phyloP scores from a whole-genome alignment of 2,113 vertebrate species.

The Paracanthobrama guichenoti region DNA sequence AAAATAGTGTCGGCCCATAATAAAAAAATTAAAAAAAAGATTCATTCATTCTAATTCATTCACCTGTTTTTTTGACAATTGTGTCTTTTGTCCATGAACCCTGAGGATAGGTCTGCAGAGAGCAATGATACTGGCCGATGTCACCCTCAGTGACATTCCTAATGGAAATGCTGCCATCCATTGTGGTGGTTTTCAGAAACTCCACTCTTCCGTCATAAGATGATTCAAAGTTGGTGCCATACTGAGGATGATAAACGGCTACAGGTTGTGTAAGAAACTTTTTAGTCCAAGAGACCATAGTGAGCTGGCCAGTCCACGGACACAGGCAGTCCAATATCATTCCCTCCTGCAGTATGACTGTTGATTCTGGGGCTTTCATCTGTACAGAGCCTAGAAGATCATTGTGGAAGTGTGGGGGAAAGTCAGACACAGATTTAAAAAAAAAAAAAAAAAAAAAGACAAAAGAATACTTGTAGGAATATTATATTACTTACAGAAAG shows the following conservation, averaged over 20 bases:
- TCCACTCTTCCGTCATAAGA: slow-evolving; percentile 70
- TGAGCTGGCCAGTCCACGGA: slow-evolving; percentile 67
- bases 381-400: slow-evolving; percentile 58
- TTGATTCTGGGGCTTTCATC: slow-evolving; percentile 64
- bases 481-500: background rate
- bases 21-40: no score
- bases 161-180: slow-evolving; percentile 77
- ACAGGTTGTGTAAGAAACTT: slow-evolving; percentile 58
- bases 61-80: slow-evolving; percentile 64
- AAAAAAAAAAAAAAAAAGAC: background rate
- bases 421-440: background rate
- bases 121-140: slow-evolving; percentile 76
- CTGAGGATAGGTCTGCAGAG: slow-evolving; percentile 72
- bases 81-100: slow-evolving; percentile 75
- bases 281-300: slow-evolving; percentile 81
- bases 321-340: slow-evolving; percentile 80
- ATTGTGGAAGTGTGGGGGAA: background rate
- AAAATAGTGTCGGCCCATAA: no score
- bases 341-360: slow-evolving; percentile 73
- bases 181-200: slow-evolving; percentile 66
- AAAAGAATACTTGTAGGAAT: background rate
- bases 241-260: slow-evolving; percentile 71
- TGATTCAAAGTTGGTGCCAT: slow-evolving; percentile 50
- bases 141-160: slow-evolving; percentile 75
- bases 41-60: no score